phyloP scores from a whole-genome alignment of 2,888 invertebrate species.

The Drosophila mettleri region DNA sequence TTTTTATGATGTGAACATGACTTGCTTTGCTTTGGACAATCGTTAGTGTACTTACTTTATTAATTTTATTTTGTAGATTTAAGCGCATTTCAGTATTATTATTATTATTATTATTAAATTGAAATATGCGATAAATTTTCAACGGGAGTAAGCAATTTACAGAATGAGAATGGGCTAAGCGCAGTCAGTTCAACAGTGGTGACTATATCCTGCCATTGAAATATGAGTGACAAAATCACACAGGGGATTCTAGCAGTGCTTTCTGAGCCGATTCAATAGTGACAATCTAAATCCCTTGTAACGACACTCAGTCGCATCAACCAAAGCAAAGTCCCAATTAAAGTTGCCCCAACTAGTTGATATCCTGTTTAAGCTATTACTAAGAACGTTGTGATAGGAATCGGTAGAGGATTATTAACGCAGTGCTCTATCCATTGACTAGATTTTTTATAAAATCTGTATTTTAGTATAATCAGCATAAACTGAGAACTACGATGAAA shows the following conservation, averaged over 20 bases:
- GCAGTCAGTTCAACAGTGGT: conserved; percentile 10
- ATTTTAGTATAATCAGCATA: no score
- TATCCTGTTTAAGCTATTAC: no score
- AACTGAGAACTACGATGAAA: no score
- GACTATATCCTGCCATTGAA: conserved; percentile 30
- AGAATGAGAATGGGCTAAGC: conserved; percentile 1
- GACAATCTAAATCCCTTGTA: conserved; percentile 48
- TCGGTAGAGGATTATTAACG: no score
- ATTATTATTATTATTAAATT: conserved; percentile 8
- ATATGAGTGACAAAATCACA: conserved; percentile 44
- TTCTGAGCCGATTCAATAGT: conserved; percentile 15
- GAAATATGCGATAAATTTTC: conserved; percentile 16
- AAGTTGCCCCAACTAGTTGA: background rate
- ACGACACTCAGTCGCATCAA: conserved; percentile 43
- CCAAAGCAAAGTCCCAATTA: conserved; percentile 20
- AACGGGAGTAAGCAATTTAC: conserved; percentile 27
- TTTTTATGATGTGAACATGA: background rate
- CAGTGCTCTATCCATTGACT: no score
- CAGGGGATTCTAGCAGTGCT: conserved; percentile 26
- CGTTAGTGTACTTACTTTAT: no score
- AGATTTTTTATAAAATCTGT: background rate
- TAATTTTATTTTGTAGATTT: background rate
- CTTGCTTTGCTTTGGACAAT: no score
- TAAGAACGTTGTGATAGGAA: no score
- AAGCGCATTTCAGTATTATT: background rate